Evolutionary conservation across 2,888 invertebrate species (phyloP), one percentile per base, ranked within the genome.

Genomic region (Heliconius charithonia): DNA sequence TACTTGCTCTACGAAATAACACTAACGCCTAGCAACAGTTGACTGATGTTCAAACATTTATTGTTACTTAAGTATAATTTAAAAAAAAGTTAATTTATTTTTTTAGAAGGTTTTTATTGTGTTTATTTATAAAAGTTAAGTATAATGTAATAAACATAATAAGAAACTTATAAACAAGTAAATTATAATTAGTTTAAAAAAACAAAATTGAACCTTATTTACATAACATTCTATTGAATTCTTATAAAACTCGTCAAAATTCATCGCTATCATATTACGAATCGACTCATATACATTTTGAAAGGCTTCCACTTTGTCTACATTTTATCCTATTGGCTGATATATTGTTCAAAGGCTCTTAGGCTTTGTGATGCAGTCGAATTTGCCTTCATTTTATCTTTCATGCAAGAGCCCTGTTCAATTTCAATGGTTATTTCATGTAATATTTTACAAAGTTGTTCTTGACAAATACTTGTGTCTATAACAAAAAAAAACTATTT

Each of bases 221-320:
- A 72, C 7, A 32, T 56, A 22, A 29, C 13, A n/a, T 32, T 37
- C 59, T n/a, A 16, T 69, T 25, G 22, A 72, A 72, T 59, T 56
- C 59, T 16, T 9, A 72, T 72, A 72, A 69, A 41, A 41, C 37
- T 67, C 37, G 25, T 72, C 59, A n/a, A n/a, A 59, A 32, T 59
- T 56, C 32, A 72, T 71, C 51, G 27, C 63, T 62, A 67, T 77
- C 59, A 73, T 56, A 74, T 74, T 74, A 74, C 59, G 67, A 16
- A 56, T 66, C 56, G 56, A 67, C 67, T 76, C 63, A 27, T 79
- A 63, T 73, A 69, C 63, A 32, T 79, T 45, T 73, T 41, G 62
- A 76, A 76, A 76, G 73, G 73, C 59, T 67, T 74, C 79, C 79
- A 79, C 74, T 79, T 73, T 76, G 76, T 79, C 72, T 76, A 71